A percentile compares a stretch with the other conserved stretches of the same genome.
Conservation (phyloP, 1,140 invertebrate genomes). For the Aphelenchoides avenae region DNA sequence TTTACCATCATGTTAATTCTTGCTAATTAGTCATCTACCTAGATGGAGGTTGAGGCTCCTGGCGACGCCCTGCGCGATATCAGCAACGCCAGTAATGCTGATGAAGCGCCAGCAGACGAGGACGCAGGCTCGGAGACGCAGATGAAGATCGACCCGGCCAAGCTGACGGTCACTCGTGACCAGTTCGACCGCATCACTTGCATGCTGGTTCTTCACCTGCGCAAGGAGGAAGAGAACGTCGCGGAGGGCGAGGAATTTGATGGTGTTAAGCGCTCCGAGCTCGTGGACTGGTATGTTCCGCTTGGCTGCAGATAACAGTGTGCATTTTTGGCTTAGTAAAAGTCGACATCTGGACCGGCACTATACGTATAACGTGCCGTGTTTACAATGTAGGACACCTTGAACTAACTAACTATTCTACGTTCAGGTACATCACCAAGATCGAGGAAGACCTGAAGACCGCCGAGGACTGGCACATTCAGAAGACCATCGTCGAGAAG, state of each 20-base stretch:
- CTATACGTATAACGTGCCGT: not conserved
- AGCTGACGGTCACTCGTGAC: constrained; percentile 84
- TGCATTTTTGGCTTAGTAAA: constrained; percentile 14
- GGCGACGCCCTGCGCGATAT: constrained; percentile 59
- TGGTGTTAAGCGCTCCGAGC: constrained; percentile 74
- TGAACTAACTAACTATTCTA: not conserved
- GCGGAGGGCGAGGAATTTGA: constrained; percentile 61
- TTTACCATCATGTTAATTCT: constrained; percentile 11
- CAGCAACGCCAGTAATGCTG: constrained; percentile 14
- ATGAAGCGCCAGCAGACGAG: constrained; percentile 13
- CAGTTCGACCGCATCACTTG: constrained; percentile 88
- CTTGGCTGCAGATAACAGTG: not conserved
- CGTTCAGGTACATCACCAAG: constrained; percentile 60
- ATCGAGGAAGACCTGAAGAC: constrained; percentile 80
- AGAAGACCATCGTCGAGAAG: constrained; percentile 79
- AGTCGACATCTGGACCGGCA: not conserved
- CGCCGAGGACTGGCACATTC: constrained; percentile 85
- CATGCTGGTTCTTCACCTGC: constrained; percentile 81
- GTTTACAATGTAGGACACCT: not conserved
- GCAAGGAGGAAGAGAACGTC: constrained; percentile 72
- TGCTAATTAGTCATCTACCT: not conserved
- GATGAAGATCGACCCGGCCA: constrained; percentile 59
- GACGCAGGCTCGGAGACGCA: constrained; percentile 21
- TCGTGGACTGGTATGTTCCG: constrained; percentile 82
- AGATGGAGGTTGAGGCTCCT: constrained; percentile 45